phyloP scores from a whole-genome alignment of 2,797 vertebrate species.

The Enteromius anoplus region DNA sequence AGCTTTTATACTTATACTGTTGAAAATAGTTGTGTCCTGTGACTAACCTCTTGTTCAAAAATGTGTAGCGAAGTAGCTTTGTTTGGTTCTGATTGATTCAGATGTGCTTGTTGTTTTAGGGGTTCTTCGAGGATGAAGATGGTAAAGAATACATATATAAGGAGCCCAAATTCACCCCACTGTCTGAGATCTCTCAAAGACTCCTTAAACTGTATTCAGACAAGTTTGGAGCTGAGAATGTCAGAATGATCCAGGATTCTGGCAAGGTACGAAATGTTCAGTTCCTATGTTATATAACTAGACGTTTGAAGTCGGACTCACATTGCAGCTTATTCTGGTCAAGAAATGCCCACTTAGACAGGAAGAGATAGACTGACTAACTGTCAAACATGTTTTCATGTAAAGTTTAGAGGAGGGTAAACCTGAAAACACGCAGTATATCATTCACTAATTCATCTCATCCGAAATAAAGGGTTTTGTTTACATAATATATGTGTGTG shows the following conservation, averaged over 20 bases:
- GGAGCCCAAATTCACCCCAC: slow-evolving; percentile 94
- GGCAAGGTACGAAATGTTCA: slow-evolving; percentile 81
- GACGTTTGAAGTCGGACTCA: neutral
- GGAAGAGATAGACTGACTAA: neutral
- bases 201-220: slow-evolving; percentile 96
- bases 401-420: neutral
- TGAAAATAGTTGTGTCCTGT: slow-evolving; percentile 18
- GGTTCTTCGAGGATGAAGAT: slow-evolving; percentile 98
- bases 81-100: neutral
- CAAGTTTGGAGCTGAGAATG: slow-evolving; percentile 97
- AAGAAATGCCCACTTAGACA: neutral
- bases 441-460: no score
- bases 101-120: slow-evolving; percentile 71
- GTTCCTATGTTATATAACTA: neutral
- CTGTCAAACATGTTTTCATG: neutral
- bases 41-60: neutral
- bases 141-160: slow-evolving; percentile 99
- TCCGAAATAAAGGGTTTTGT: no score
- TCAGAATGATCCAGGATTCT: slow-evolving; percentile 98
- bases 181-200: slow-evolving; percentile 95
- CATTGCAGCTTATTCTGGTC: neutral
- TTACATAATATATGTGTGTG: no score
- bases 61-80: no score
- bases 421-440: neutral
- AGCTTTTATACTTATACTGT: slow-evolving; percentile 16